Base-by-base conservation (phyloP, 2,888 invertebrate species). In the Tenthredo amoena region DNA sequence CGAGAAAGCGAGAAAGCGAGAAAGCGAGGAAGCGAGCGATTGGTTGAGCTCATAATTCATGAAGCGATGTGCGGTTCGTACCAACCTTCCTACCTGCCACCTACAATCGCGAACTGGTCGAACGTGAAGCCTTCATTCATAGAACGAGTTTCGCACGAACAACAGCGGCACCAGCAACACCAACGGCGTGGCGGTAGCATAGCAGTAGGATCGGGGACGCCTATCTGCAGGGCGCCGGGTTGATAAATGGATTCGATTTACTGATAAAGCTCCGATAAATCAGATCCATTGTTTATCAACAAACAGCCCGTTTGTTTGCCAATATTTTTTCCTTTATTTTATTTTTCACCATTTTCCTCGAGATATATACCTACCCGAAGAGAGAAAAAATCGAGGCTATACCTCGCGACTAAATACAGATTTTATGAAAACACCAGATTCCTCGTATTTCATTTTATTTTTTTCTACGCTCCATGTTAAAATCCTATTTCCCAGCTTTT, bases 181-280 rank as follows among this genome's bases (percentile, higher is more conserved):
- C 77, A 55, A 18, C 55, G 47, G 79, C 34, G 58, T 15, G 68
- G 68, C 62, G 62, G 37, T n/a, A 34, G 5, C 31, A 34, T 10
- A 34, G 12, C 40, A 68, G 21, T 18, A 34, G 37, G 15, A 79
- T 21, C 58, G 79, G n/a, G 50, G 58, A 81, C 81, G 81, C 58
- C 58, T 81, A 81, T 81, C 81, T 81, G 40, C 81, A 40, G 58
- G 81, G 58, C 40, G 81, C 18, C 62, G 40, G 40, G 37, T 81
- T 90, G 90, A 90, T 88, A 88, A 90, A 90, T 90, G 89, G 90
- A 88, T 90, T 90, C 90, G 88, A 90, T 90, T 90, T 90, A 87
- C 89, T 89, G 90, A 90, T 90, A 90, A 90, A 89, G 87, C 88
- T 81, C 72, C 87, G 87, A 90, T 90, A 90, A 90, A 90, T 90